Base-by-base conservation (phyloP, 2,113 vertebrate species). In the Laterallus jamaicensis region DNA sequence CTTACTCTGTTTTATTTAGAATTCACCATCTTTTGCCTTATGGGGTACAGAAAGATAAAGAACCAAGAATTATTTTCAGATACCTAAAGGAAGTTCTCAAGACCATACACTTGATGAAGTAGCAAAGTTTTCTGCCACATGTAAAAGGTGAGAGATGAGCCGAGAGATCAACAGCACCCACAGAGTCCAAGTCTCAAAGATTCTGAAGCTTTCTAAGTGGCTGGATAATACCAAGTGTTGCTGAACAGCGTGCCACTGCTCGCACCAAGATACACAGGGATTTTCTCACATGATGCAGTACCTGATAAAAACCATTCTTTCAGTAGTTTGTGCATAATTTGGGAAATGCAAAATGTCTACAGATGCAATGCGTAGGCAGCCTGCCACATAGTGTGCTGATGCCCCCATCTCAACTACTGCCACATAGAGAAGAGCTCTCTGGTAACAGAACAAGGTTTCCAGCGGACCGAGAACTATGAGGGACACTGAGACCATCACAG, bases 331-430 rank as follows among this genome's bases (percentile, higher is more conserved):
- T 56, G 32, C n/a, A 44, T 40, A 54, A 29, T 67, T 55, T 67
- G 39, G 29, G 44, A 55, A 77, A 35, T 35, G 37, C 32, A 52
- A 52, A 66, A 14, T 31, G 24, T 40, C 39, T 39, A 60, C 44
- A 55, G 39, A 50, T 15, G 35, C 39, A 12, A 11, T 15, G 19
- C 17, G 73, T 15, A 25, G 11, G 32, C 13, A 52, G 17, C n/a
- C 50, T 62, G 39, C 12, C 29, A 42, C 56, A 47, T 5, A 8
- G 26, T 22, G 39, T 5, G 28, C 35, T 58, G 44, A 21, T 3
- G 8, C 25, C 64, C 54, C 49, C 37, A 16, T 12, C 28, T 18
- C 42, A 64, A 0, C 5, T 37, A 11, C 3, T 0, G 0, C 14
- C 74, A 55, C 11, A 35, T 17, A 20, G 40, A 44, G 31, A 37